A percentile compares a stretch with the other conserved stretches of the same genome.
These are phyloP conservation scores for Pristionchus maxplancki DNA, from an alignment of 2,888 invertebrate genomes.

Conservation along the genomic window DNA sequence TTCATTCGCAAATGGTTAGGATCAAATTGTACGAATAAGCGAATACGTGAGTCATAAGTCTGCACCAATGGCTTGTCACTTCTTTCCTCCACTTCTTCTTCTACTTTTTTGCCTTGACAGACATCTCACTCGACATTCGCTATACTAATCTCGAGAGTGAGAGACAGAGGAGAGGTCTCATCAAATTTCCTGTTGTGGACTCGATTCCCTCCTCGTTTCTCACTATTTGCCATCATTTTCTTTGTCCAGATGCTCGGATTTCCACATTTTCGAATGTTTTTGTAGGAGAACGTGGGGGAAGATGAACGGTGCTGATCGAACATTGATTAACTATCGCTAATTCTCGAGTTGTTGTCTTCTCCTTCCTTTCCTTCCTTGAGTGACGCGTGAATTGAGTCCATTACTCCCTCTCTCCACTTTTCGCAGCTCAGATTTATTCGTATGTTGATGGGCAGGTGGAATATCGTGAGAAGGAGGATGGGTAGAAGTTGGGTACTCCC, in stretches of 20 bases:
- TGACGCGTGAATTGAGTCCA: not conserved
- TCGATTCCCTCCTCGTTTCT: not conserved
- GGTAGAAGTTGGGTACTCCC: not conserved
- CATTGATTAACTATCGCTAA: not conserved
- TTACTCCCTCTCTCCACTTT: not conserved
- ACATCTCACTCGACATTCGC: not conserved
- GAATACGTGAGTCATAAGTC: not conserved
- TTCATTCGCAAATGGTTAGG: not conserved
- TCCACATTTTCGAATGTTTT: not conserved
- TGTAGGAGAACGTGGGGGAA: not conserved
- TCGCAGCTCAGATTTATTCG: not conserved
- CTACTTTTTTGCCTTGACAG: not conserved
- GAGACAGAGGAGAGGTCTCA: not conserved
- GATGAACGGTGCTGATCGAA: not conserved
- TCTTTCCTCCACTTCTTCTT: not conserved
- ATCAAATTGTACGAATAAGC: not conserved
- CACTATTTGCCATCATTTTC: not conserved
- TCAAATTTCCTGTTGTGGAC: constrained; percentile 25
- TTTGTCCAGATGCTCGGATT: not conserved
- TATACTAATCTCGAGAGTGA: constrained; percentile 22
- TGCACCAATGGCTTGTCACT: not conserved
- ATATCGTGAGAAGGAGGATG: not conserved
- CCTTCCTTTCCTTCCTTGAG: not conserved
- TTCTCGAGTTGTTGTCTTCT: not conserved
- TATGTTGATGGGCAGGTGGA: not conserved